Base-by-base conservation (phyloP, 1,140 invertebrate genomes). In the Drosophila funebris region DNA sequence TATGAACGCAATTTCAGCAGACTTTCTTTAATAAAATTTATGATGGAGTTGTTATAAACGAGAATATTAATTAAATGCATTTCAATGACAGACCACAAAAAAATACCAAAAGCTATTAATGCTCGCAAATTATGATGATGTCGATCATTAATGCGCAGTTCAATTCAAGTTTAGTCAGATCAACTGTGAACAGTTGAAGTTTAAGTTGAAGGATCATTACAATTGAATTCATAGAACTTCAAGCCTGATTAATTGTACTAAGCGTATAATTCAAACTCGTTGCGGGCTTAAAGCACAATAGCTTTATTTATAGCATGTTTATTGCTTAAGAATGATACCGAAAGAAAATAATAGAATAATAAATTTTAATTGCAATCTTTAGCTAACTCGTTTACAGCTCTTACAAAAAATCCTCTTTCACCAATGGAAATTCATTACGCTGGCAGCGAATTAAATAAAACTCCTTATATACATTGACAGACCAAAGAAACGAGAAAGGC, bases 21-120 rank as follows among this genome's bases (percentile, higher is more conserved):
- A 56, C 60, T 81, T 85, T 87, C 74, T 87, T 85, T 72, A 71
- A 80, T 87, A 52, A 71, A 78, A 85, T 85, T 87, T 87, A 87
- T 85, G 82, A 81, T 77, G 69, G 82, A 80, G 74, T 87, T 83
- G 57, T 53, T 61, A 41, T 75, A 70, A 78, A 63, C 57, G 57
- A 70, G 77, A 58, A 69, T 67, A 85, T 76, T 76, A 80, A 80
- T 84, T 84, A 63, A 79, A 78, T 76, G 44, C 62, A 31, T 63
- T 62, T 33, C 57, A 62, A 27, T 63, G 44, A 58, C 69, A 72
- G 53, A 13, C 53, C 44, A 56, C 67, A 43, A 44, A 41, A 48
- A 68, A 52, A 60, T 14, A 31, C 11, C n/a, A 29, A 33, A 67
- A 58, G 62, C 69, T 58, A 67, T 72, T 72, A 67, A 72, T 66